Base-by-base conservation (phyloP, 2,113 vertebrate genomes). In the Brachypteracias leptosomus region DNA sequence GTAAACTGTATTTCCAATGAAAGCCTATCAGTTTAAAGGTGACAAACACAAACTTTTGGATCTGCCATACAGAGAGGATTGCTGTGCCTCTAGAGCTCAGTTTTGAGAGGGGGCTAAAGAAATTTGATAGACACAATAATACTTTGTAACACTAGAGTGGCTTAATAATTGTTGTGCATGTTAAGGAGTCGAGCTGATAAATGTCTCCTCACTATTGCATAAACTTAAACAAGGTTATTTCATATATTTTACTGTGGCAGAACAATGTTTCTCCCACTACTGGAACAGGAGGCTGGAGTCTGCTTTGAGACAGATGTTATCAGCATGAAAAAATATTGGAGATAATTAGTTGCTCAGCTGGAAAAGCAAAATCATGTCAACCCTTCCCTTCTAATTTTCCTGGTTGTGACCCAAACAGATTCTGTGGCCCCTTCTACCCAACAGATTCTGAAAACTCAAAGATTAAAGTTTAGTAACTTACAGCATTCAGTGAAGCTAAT, bases 401-500 rank as follows among this genome's bases (percentile, higher is more conserved):
- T 76, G 58, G 29, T 11, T 86, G n/a, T 38, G 29, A 80, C 10
- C 15, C 62, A 70, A 55, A 61, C 6, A 61, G 19, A 16, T 84
- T 67, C 10, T 15, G 20, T 38, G 24, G 20, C 18, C 9, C 4
- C 55, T 74, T 57, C 36, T 44, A 40, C 8, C 25, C n/a, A 77
- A 7, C 11, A 51, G n/a, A 42, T 33, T 42, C 66, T 0, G 2
- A 76, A 57, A 15, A 70, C 4, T 36, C 13, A 2, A 78, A 57
- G 28, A 77, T 66, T 80, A 35, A 91, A 71, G 61, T 62, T 13
- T 38, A 86, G 21, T 21, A 92, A 98, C 98, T 96, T 98, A 99
- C 99, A 76, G 99, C 99, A 91, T 99, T 99, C 96, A 99, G 96
- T 3, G 99, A 99, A 8, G 99, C 98, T 94, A 99, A 97, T 5